A percentile compares a stretch with the other conserved stretches of the same genome.
Evolutionary conservation across 2,797 vertebrate genomes (phyloP).

Genomic region (Carapus acus): DNA sequence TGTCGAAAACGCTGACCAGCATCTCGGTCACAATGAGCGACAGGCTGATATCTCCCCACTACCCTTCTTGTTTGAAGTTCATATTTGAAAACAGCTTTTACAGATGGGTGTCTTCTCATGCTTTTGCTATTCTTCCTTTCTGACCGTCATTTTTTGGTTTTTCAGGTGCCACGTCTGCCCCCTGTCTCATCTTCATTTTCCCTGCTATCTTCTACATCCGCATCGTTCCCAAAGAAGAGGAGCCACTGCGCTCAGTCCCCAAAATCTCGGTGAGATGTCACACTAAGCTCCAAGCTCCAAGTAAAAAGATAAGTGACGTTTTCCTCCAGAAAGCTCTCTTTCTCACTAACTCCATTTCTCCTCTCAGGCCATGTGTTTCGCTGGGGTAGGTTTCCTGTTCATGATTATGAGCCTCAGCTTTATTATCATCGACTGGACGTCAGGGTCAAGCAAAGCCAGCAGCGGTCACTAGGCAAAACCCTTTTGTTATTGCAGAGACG

Average conservation of each 20-base stretch:
- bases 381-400: constrained; percentile 85
- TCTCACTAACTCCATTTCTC: not conserved
- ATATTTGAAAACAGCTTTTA: too few species aligned
- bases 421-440: constrained; percentile 93
- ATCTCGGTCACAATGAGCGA: too few species aligned
- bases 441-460: constrained; percentile 74
- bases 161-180: constrained; percentile 92
- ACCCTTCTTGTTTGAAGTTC: too few species aligned
- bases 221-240: constrained; percentile 90
- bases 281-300: too few species aligned
- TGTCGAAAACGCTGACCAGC: too few species aligned
- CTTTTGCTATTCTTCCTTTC: constrained; percentile 1
- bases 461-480: constrained; percentile 79
- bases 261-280: constrained; percentile 83
- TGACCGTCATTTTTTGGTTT: constrained; percentile 19
- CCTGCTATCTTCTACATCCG: constrained; percentile 96
- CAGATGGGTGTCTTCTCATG: too few species aligned
- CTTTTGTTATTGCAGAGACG: constrained; percentile 33
- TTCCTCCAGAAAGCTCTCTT: not conserved
- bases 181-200: constrained; percentile 98
- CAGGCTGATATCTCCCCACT: too few species aligned
- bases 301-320: too few species aligned
- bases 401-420: constrained; percentile 99
- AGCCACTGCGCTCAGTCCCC: constrained; percentile 80
- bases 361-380: constrained; percentile 86